These are phyloP conservation scores for Myotis findleyi DNA, from an alignment of 2,797 vertebrate genomes.

Conservation along the genomic window DNA sequence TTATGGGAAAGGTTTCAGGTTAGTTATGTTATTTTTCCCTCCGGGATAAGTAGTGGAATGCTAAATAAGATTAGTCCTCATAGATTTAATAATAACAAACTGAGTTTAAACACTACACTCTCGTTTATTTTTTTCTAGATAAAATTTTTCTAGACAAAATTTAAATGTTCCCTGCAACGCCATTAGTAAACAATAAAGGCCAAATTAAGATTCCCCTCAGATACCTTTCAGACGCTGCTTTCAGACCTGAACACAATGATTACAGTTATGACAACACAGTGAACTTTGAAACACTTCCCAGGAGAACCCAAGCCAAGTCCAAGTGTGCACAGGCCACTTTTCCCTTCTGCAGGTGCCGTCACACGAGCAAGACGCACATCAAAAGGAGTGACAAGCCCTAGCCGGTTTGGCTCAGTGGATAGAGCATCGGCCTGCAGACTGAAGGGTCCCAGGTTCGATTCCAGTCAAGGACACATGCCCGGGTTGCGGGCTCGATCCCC, in stretches of 20 bases:
- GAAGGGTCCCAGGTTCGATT: too few species aligned
- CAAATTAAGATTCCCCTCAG: slow-evolving; percentile 20
- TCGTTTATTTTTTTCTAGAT: neutral
- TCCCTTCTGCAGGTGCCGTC: neutral
- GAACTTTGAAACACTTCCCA: neutral
- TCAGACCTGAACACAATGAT: neutral
- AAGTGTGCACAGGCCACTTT: neutral
- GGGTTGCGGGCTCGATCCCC: too few species aligned
- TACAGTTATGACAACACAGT: neutral
- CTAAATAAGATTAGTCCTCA: slow-evolving; percentile 13
- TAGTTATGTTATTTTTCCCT: slow-evolving; percentile 5
- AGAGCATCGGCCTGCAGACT: too few species aligned
- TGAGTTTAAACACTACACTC: neutral
- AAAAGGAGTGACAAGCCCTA: neutral
- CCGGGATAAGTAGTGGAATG: slow-evolving; percentile 39
- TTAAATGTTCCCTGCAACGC: neutral
- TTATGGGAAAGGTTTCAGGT: slow-evolving; percentile 68
- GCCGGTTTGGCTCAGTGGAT: too few species aligned
- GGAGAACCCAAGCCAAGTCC: neutral
- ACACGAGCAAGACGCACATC: neutral
- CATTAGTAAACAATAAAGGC: neutral
- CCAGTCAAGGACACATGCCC: too few species aligned
- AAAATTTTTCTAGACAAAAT: slow-evolving; percentile 37
- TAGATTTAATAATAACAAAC: slow-evolving; percentile 37
- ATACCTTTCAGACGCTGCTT: neutral